These are phyloP conservation scores for Propithecus deckenii DNA, from an alignment of 2,797 vertebrate species.

Conservation along the genomic window DNA sequence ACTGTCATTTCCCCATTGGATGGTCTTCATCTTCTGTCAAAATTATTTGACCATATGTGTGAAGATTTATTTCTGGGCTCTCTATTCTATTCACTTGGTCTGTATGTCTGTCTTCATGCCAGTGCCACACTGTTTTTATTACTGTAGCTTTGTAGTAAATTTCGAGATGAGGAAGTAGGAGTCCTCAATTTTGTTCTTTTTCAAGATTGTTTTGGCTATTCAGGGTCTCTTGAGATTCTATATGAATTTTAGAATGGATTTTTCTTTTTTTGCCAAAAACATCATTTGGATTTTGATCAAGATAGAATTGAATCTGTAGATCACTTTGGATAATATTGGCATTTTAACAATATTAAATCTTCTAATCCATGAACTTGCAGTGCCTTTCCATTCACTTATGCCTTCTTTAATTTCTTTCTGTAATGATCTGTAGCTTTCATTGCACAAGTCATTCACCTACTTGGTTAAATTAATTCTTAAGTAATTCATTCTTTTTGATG, in stretches of 20 bases:
- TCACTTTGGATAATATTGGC: neutral
- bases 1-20: neutral
- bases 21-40: neutral
- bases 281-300: neutral
- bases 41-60: neutral
- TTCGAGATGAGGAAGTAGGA: neutral
- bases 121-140: neutral
- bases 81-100: neutral
- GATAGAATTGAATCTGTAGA: neutral
- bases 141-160: neutral
- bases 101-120: neutral
- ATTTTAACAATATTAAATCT: neutral
- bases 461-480: neutral
- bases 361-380: neutral
- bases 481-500: neutral
- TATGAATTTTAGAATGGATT: neutral
- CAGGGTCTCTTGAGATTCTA: neutral
- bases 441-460: neutral
- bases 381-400: neutral
- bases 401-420: neutral
- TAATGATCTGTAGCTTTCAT: neutral
- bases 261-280: neutral
- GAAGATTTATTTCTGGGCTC: neutral
- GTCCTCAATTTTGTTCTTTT: neutral
- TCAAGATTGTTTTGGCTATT: neutral